Evolutionary conservation across 2,113 vertebrate species (phyloP).

Genomic region (Bubo blakistoni): DNA sequence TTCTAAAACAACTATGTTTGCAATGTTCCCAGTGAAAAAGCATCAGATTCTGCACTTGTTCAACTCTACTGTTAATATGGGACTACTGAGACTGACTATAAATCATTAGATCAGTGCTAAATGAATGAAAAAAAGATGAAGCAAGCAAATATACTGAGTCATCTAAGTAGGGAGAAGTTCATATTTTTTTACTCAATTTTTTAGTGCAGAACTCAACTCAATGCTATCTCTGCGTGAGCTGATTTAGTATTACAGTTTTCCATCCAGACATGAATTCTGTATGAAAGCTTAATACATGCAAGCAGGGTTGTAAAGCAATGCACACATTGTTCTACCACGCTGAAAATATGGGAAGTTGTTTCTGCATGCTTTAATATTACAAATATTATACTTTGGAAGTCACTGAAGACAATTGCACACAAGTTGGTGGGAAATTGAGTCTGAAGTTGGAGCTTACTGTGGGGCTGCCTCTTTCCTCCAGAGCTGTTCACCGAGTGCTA

Average conservation of each 20-base stretch:
- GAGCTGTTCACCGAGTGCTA: constrained; percentile 91
- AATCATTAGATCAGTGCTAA: neutral
- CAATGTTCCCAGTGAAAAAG: neutral
- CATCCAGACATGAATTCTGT: neutral
- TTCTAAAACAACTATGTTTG: neutral
- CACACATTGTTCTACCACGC: rapidly evolving
- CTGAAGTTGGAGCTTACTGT: neutral
- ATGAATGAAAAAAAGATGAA: neutral
- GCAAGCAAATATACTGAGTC: neutral
- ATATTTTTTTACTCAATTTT: neutral
- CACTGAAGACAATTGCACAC: neutral
- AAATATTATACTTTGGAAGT: neutral
- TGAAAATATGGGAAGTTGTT: neutral
- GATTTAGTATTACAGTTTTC: neutral
- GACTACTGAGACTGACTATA: neutral
- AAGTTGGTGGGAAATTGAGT: neutral
- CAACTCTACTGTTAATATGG: neutral
- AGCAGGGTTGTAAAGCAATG: neutral
- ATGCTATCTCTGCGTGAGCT: neutral
- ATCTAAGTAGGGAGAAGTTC: neutral
- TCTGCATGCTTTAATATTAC: neutral
- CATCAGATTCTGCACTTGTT: neutral
- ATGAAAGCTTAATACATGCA: neutral
- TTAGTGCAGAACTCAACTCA: neutral
- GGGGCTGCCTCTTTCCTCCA: neutral